Base-by-base conservation (phyloP, 2,888 invertebrate species). In the Sinopyrophorus schimmeli region DNA sequence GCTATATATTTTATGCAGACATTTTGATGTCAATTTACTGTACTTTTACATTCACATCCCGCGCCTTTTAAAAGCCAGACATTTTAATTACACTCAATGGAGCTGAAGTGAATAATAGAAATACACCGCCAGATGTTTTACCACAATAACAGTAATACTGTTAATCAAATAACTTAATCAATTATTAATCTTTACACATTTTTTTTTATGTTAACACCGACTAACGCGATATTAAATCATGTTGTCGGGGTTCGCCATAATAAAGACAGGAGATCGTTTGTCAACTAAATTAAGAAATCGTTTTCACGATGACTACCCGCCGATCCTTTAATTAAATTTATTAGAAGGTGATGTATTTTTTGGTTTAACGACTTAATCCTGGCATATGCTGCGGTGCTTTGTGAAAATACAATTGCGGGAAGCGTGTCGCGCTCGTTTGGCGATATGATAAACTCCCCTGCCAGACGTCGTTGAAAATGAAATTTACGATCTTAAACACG, bases 301-400 rank as follows among this genome's bases (percentile, higher is more conserved):
- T 24, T 21, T 21, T 24, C 23, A 15, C 15, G 35, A 35, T 23
- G 23, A 21, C 23, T 35, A 16, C 35, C 35, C 24, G 32, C 35
- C 35, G 15, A 35, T 35, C 15, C 24, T 14, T 54, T 59, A 55
- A 54, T 55, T 60, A 57, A 59, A 56, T 58, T 49, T 43, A 53
- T 47, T 40, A 47, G 27, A 39, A 54, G 40, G 54, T 57, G 60
- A 61, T 61, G 58, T 60, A 63, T 61, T 60, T 59, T 50, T 53
- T 58, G 57, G 44, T 57, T 57, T 61, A 64, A 64, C 61, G 62
- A 62, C 61, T 64, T 64, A 62, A 64, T 64, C 60, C 61, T 41
- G 57, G 60, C 63, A 61, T 62, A 63, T 62, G 62, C 58, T 57
- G 50, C 46, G 46, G 54, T 56, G 60, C 59, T 62, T 64, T 64